Percentiles rank a stretch among this genome's conserved stretches.
Evolutionary conservation across 2,888 invertebrate genomes (phyloP).

Genomic region (Omphaloscelis lunosa): DNA sequence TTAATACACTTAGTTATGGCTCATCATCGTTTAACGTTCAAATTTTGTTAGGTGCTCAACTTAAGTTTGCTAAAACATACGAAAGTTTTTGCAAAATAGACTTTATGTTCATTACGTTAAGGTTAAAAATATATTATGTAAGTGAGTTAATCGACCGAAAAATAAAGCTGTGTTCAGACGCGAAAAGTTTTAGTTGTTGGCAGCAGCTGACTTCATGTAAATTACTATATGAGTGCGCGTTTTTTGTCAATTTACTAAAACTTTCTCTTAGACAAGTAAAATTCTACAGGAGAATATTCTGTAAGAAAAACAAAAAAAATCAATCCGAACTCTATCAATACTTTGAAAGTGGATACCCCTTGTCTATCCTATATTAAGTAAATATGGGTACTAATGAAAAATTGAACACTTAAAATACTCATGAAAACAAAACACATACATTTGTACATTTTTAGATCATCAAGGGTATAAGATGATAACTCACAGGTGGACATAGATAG

Average conservation of each 20-base stretch:
- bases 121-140: constrained; percentile 58
- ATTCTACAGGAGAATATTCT: background rate
- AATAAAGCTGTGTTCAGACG: constrained; percentile 46
- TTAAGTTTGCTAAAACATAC: constrained; percentile 58
- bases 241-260: background rate
- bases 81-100: constrained; percentile 53
- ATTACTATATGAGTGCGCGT: background rate
- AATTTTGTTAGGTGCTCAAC: constrained; percentile 59
- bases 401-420: background rate
- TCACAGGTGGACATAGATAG: too few species aligned
- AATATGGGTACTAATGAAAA: background rate
- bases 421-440: background rate
- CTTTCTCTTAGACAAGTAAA: background rate
- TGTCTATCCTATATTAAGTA: background rate
- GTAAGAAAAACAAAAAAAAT: background rate
- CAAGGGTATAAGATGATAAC: too few species aligned
- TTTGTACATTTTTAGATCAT: background rate
- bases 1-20: constrained; percentile 56
- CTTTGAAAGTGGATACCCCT: too few species aligned
- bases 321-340: background rate
- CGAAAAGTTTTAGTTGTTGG: constrained; percentile 22
- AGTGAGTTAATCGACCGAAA: constrained; percentile 61
- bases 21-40: constrained; percentile 60
- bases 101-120: constrained; percentile 38
- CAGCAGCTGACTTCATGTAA: background rate